Conservation (phyloP, 2,888 invertebrate species). For the Antitype chi region DNA sequence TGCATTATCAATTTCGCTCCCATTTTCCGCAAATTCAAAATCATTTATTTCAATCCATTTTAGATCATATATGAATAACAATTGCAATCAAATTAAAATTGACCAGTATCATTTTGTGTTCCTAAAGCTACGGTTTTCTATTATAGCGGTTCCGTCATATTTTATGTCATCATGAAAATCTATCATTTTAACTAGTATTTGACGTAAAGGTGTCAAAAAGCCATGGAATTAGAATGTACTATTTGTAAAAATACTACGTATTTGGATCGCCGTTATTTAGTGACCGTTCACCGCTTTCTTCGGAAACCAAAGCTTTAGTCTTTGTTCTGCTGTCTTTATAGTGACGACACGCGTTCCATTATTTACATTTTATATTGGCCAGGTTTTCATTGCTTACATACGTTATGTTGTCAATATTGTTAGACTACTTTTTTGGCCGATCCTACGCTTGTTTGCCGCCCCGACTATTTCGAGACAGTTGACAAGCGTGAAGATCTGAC, state of each 20-base stretch:
- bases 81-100: no score
- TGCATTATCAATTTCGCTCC: background rate
- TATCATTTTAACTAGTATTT: background rate
- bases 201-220: background rate
- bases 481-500: slow-evolving; percentile 69
- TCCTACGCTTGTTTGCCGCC: slow-evolving; percentile 52
- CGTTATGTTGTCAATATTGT: background rate
- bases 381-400: background rate
- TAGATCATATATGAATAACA: no score
- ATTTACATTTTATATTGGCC: background rate
- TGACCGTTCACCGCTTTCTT: background rate
- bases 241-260: no score
- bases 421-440: slow-evolving; percentile 6
- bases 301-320: background rate
- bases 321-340: background rate
- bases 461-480: slow-evolving; percentile 65
- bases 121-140: background rate
- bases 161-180: background rate
- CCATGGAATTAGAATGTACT: background rate
- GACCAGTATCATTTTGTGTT: no score
- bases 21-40: background rate
- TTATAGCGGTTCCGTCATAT: background rate
- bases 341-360: background rate
- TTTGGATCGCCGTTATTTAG: background rate
- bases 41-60: no score